Evolutionary conservation across 1,140 invertebrate genomes (phyloP).

Genomic region (Zaprionus davidi): DNA sequence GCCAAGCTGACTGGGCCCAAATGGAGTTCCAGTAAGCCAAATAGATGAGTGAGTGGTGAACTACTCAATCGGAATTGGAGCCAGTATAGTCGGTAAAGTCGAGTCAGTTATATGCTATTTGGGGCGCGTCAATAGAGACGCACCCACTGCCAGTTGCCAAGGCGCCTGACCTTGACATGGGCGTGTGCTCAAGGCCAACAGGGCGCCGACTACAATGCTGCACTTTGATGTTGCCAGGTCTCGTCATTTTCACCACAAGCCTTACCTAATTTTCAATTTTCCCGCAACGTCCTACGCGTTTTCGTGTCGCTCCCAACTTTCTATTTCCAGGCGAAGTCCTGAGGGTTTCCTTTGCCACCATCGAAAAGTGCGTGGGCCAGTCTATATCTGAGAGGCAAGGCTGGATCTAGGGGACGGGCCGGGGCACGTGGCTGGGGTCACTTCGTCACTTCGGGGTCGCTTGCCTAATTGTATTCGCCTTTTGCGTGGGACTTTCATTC

Average conservation of each 20-base stretch:
- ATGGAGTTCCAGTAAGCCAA: slow-evolving; percentile 1
- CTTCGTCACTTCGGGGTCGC: background rate
- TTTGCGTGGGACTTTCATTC: slow-evolving; percentile 83
- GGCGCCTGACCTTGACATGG: slow-evolving; percentile 33
- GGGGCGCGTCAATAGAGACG: slow-evolving; percentile 35
- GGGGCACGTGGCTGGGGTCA: background rate
- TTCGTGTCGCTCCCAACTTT: slow-evolving; percentile 10
- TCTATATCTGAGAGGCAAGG: background rate
- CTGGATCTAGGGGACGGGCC: background rate
- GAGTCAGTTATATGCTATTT: slow-evolving; percentile 18
- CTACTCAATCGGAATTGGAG: background rate
- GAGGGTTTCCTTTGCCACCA: background rate
- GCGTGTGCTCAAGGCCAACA: slow-evolving; percentile 27
- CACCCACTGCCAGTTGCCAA: slow-evolving; percentile 25
- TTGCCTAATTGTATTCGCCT: slow-evolving; percentile 40
- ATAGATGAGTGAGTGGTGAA: background rate
- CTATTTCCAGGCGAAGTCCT: slow-evolving; percentile 39
- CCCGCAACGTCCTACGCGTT: slow-evolving; percentile 42
- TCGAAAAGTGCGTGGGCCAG: slow-evolving; percentile 37
- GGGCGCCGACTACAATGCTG: slow-evolving; percentile 6
- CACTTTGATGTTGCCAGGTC: slow-evolving; percentile 54
- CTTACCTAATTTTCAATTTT: slow-evolving; percentile 57
- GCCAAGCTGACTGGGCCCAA: slow-evolving; percentile 3
- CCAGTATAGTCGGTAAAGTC: background rate
- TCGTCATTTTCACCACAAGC: slow-evolving; percentile 45